phyloP scores from a whole-genome alignment of 2,113 vertebrate species.

The Amphiprion ocellaris region DNA sequence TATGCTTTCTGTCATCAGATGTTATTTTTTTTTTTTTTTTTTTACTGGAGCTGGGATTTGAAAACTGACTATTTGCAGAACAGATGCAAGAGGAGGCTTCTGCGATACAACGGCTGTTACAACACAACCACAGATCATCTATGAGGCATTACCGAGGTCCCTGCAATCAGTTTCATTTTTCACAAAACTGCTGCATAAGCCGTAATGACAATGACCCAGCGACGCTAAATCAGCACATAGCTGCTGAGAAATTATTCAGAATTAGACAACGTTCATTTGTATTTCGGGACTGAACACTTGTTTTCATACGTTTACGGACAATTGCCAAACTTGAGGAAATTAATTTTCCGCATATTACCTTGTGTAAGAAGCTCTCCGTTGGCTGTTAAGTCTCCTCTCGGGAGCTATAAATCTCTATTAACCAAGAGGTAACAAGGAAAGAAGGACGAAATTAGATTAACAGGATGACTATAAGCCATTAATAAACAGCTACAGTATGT shows the following conservation, averaged over 20 bases:
- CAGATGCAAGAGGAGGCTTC: constrained; percentile 16
- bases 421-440: constrained; percentile 24
- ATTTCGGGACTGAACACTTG: constrained; percentile 25
- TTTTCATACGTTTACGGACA: constrained; percentile 33
- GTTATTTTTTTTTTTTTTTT: constrained; percentile 42
- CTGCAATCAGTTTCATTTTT: constrained; percentile 7
- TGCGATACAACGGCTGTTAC: constrained; percentile 57
- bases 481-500: constrained; percentile 19
- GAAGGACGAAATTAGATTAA: constrained; percentile 43
- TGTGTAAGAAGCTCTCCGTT: constrained; percentile 22
- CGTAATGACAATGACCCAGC: not conserved
- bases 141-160: not conserved
- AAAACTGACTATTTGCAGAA: constrained; percentile 26
- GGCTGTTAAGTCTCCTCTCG: constrained; percentile 30
- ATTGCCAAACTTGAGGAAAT: constrained; percentile 36
- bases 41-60: constrained; percentile 3
- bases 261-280: constrained; percentile 3
- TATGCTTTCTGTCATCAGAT: constrained; percentile 43
- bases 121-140: constrained; percentile 64
- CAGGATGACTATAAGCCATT: constrained; percentile 20
- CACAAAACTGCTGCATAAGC: not conserved
- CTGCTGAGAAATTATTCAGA: not conserved
- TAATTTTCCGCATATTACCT: constrained; percentile 27
- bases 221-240: not conserved
- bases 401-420: constrained; percentile 61